Conservation (phyloP, 1,140 invertebrate species). For the Drosophila erecta region DNA sequence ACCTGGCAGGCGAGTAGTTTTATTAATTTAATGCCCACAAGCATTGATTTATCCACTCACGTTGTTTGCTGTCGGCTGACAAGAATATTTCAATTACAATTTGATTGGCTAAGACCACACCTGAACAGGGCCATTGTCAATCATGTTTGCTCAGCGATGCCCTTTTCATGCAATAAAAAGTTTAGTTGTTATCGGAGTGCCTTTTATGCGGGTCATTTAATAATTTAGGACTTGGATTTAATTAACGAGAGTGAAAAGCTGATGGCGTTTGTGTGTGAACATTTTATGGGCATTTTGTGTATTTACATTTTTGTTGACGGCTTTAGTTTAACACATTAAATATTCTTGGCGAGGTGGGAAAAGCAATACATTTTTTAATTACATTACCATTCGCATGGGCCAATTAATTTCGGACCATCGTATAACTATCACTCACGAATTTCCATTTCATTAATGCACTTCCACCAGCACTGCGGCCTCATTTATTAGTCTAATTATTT, state of each 20-base stretch:
- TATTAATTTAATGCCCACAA: slow-evolving; percentile 57
- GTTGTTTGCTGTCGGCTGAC: slow-evolving; percentile 47
- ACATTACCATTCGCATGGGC: slow-evolving; percentile 30
- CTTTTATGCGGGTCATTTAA: slow-evolving; percentile 23
- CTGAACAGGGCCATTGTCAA: slow-evolving; percentile 15
- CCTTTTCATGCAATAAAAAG: not conserved
- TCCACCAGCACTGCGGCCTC: slow-evolving; percentile 46
- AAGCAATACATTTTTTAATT: slow-evolving; percentile 25
- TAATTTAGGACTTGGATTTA: slow-evolving; percentile 13
- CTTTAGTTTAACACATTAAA: not conserved
- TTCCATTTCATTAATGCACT: slow-evolving; percentile 56
- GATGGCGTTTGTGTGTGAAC: not conserved
- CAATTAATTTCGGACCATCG: slow-evolving; percentile 22
- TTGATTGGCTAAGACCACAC: slow-evolving; percentile 40
- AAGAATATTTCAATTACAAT: slow-evolving; percentile 61
- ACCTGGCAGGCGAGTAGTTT: slow-evolving; percentile 37
- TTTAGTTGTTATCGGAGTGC: not conserved
- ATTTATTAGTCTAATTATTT: slow-evolving; percentile 74
- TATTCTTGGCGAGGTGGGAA: slow-evolving; percentile 4
- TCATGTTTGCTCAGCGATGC: slow-evolving; percentile 2
- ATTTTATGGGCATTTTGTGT: slow-evolving; percentile 12
- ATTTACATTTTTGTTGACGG: slow-evolving; percentile 15
- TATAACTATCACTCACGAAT: slow-evolving; percentile 14
- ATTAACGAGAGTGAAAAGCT: slow-evolving; percentile 8
- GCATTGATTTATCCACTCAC: slow-evolving; percentile 32